Conservation (phyloP, 64 coral and sea anemone species). For the Acropora tenuis region DNA sequence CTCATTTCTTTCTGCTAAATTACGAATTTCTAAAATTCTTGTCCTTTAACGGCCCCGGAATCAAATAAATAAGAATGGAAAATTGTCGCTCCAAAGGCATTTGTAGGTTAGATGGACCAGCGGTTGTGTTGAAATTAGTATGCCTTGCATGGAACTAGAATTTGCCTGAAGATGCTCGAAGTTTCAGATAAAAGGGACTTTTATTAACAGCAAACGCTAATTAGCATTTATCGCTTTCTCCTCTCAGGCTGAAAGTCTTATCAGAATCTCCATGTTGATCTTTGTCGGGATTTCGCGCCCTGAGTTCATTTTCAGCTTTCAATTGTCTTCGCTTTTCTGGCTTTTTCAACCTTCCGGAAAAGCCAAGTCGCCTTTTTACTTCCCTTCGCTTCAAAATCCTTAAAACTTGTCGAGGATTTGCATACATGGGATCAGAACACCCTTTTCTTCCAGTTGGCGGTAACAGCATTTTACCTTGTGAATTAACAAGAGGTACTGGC, state of each 20-base stretch:
- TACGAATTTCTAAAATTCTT: too few species aligned
- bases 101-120: too few species aligned
- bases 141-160: too few species aligned
- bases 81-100: too few species aligned
- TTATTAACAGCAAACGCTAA: neutral
- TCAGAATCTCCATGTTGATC: neutral
- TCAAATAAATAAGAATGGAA: too few species aligned
- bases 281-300: neutral
- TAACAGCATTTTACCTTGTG: slow-evolving; percentile 45
- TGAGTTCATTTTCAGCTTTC: neutral
- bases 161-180: too few species aligned
- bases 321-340: neutral
- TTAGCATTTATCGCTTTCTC: neutral
- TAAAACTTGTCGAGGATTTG: slow-evolving; percentile 35
- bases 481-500: slow-evolving; percentile 36
- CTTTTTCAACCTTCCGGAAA: neutral
- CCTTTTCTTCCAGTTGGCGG: slow-evolving; percentile 5
- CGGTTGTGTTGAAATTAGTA: too few species aligned
- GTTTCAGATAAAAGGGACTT: too few species aligned
- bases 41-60: too few species aligned
- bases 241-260: neutral
- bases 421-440: slow-evolving; percentile 16
- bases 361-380: slow-evolving; percentile 19
- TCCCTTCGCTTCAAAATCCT: slow-evolving; percentile 50
- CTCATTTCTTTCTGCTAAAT: too few species aligned